A percentile compares a stretch with the other conserved stretches of the same genome.
Evolutionary conservation across 2,797 vertebrate species (phyloP).

Genomic region (Onychomys torridus): DNA sequence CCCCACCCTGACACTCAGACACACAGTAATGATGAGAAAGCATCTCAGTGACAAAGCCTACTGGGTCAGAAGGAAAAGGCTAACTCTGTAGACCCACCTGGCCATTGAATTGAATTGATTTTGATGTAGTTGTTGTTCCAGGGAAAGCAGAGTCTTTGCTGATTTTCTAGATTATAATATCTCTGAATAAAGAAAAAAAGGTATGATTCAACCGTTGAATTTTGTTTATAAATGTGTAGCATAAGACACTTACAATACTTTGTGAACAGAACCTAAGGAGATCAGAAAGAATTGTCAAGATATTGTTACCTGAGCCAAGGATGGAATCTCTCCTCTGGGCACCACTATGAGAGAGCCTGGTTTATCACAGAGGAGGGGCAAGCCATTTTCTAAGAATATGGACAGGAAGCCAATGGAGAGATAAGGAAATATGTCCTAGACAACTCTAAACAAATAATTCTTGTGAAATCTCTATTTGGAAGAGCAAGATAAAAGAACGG

Average conservation of each 20-base stretch:
- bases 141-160: background rate
- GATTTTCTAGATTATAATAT: background rate
- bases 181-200: background rate
- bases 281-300: background rate
- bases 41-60: background rate
- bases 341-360: accelerated
- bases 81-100: background rate
- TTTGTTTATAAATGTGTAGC: background rate
- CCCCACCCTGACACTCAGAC: no score
- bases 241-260: background rate
- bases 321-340: background rate
- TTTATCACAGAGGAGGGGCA: accelerated
- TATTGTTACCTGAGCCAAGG: accelerated
- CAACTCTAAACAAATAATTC: background rate
- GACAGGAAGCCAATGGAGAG: background rate
- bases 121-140: background rate
- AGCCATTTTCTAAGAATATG: background rate
- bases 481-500: background rate
- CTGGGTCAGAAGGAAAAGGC: background rate
- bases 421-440: background rate
- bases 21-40: background rate
- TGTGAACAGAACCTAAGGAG: background rate
- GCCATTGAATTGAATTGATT: background rate
- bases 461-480: background rate
- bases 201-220: background rate